phyloP scores from a whole-genome alignment of 1,140 invertebrate genomes.

The Helicoverpa zea region DNA sequence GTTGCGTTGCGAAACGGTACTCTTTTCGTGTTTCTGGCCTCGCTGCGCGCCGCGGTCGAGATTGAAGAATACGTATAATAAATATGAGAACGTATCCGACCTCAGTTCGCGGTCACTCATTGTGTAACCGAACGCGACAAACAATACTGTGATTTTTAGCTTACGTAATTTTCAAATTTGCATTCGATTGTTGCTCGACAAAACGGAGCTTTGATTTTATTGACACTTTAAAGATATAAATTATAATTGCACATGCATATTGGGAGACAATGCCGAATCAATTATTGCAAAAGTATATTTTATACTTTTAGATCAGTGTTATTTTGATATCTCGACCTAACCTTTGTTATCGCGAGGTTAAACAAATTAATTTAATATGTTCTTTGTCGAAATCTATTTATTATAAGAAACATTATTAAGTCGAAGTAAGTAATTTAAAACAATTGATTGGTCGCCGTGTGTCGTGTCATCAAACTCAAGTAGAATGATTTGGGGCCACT shows the following conservation, averaged over 20 bases:
- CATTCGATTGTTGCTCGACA: constrained; percentile 35
- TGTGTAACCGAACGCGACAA: constrained; percentile 79
- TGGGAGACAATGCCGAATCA: constrained; percentile 31
- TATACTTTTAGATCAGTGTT: background rate
- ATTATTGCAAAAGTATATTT: constrained; percentile 23
- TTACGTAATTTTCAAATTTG: constrained; percentile 57
- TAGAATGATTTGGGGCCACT: background rate
- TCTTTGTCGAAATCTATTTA: background rate
- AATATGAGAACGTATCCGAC: constrained; percentile 84
- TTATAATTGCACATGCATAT: constrained; percentile 27
- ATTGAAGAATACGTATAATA: constrained; percentile 85
- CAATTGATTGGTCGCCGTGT: constrained; percentile 3
- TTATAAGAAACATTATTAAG: background rate
- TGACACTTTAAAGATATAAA: constrained; percentile 10
- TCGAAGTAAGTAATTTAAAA: constrained; percentile 5
- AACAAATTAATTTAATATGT: constrained; percentile 2
- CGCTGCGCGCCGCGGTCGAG: constrained; percentile 67
- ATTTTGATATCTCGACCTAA: background rate
- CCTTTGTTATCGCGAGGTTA: constrained; percentile 16
- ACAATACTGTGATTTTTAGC: constrained; percentile 72
- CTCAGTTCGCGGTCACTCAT: constrained; percentile 81
- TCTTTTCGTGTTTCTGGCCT: constrained; percentile 83
- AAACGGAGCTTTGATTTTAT: constrained; percentile 38
- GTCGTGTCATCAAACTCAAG: constrained; percentile 6
- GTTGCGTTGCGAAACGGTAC: constrained; percentile 81